phyloP scores from a whole-genome alignment of 2,888 invertebrate species.

The Nudaria mundana region DNA sequence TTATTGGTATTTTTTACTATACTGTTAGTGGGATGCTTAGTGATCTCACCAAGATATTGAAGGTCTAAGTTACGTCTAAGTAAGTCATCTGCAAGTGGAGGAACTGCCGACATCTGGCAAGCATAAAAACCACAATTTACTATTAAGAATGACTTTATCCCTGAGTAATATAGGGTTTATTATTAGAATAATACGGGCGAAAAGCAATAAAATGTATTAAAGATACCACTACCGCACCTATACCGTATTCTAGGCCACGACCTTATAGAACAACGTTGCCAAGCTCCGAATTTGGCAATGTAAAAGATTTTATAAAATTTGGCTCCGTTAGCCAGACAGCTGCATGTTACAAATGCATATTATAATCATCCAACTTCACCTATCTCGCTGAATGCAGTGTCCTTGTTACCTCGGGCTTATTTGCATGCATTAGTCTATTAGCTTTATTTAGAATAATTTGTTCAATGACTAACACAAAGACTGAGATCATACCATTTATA shows the following conservation, averaged over 20 bases:
- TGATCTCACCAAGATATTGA: no score
- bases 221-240: conserved; percentile 29
- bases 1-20: no score
- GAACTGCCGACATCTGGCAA: no score
- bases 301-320: conserved; percentile 14
- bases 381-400: background rate
- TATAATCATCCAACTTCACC: no score
- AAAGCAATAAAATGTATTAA: conserved; percentile 19
- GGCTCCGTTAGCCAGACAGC: conserved; percentile 17
- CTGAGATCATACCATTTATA: conserved; percentile 4
- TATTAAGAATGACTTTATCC: no score
- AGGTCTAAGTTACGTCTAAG: no score
- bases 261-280: conserved; percentile 29
- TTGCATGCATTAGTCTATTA: conserved; percentile 20
- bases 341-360: conserved; percentile 14
- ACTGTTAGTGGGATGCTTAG: no score
- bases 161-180: no score
- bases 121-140: no score
- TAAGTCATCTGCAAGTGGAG: no score
- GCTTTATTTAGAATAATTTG: conserved; percentile 12
- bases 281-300: conserved; percentile 29
- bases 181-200: conserved; percentile 16
- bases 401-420: conserved; percentile 19
- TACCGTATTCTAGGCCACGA: conserved; percentile 30
- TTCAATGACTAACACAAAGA: conserved; percentile 13